A percentile compares a stretch with the other conserved stretches of the same genome.
phyloP scores from a whole-genome alignment of 2,113 vertebrate genomes.

The Todiramphus chloris region DNA sequence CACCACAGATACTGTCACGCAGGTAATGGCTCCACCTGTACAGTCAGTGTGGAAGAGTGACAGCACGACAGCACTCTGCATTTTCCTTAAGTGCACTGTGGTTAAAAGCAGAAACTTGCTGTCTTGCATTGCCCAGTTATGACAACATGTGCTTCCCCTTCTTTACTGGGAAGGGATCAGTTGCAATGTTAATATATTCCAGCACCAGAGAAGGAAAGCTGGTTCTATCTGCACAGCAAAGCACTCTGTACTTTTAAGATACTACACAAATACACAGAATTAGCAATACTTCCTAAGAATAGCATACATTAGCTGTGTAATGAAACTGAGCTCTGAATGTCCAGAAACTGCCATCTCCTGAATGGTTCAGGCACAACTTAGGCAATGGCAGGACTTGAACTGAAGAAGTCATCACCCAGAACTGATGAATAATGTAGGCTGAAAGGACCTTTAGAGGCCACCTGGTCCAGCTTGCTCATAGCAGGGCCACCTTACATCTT shows the following conservation, averaged over 20 bases:
- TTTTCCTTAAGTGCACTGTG: accelerated
- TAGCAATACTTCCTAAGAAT: not conserved
- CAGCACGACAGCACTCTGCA: not conserved
- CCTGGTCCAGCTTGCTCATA: not conserved
- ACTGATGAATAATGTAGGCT: not conserved
- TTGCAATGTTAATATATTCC: not conserved
- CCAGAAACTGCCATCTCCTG: not conserved
- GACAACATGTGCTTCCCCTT: not conserved
- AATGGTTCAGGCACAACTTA: not conserved
- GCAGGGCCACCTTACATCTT: not conserved
- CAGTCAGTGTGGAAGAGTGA: not conserved
- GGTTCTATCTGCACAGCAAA: not conserved
- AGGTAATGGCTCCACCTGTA: not conserved
- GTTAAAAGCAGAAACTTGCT: not conserved
- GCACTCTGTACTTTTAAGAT: not conserved
- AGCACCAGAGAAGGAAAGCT: not conserved
- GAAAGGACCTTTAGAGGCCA: not conserved
- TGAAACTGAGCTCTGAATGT: not conserved
- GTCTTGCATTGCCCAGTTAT: not conserved
- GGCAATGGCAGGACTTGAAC: not conserved
- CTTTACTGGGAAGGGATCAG: not conserved
- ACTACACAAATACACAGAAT: not conserved
- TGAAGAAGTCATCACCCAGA: not conserved
- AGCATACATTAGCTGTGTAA: not conserved
- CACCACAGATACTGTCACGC: not conserved